A percentile compares a stretch with the other conserved stretches of the same genome.
phyloP scores from a whole-genome alignment of 2,797 vertebrate species.

The Oreochromis grahami region DNA sequence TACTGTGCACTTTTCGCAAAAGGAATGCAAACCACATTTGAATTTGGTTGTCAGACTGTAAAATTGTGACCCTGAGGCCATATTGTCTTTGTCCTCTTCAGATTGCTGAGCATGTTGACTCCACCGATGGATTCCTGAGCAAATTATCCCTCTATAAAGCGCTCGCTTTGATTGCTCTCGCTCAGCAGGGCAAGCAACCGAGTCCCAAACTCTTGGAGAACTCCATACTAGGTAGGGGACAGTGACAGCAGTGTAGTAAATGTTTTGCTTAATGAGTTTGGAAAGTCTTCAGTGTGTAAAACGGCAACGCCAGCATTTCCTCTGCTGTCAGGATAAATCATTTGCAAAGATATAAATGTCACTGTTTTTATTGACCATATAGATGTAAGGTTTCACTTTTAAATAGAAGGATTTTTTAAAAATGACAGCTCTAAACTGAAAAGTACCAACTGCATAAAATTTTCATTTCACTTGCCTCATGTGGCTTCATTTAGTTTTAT shows the following conservation, averaged over 20 bases:
- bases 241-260: slow-evolving; percentile 17
- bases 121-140: slow-evolving; percentile 71
- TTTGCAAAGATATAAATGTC: not conserved
- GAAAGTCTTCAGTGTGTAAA: slow-evolving; percentile 4
- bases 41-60: slow-evolving; percentile 13
- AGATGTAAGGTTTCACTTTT: not conserved
- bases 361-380: slow-evolving; percentile 12
- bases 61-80: slow-evolving; percentile 1
- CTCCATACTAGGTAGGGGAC: slow-evolving; percentile 74
- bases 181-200: slow-evolving; percentile 80
- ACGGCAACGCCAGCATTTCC: not conserved
- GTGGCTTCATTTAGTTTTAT: not conserved
- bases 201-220: slow-evolving; percentile 78
- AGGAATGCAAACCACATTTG: slow-evolving; percentile 51
- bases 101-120: slow-evolving; percentile 75
- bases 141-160: slow-evolving; percentile 78
- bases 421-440: not conserved
- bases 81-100: slow-evolving; percentile 51
- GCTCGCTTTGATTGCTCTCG: slow-evolving; percentile 75
- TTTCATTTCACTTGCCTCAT: not conserved
- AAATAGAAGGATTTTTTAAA: fast-evolving
- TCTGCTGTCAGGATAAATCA: not conserved
- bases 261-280: slow-evolving; percentile 50
- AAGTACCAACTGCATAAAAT: not conserved
- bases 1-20: slow-evolving; percentile 2